Conservation (phyloP, 2,888 invertebrate species). For the Athalia rosae region DNA sequence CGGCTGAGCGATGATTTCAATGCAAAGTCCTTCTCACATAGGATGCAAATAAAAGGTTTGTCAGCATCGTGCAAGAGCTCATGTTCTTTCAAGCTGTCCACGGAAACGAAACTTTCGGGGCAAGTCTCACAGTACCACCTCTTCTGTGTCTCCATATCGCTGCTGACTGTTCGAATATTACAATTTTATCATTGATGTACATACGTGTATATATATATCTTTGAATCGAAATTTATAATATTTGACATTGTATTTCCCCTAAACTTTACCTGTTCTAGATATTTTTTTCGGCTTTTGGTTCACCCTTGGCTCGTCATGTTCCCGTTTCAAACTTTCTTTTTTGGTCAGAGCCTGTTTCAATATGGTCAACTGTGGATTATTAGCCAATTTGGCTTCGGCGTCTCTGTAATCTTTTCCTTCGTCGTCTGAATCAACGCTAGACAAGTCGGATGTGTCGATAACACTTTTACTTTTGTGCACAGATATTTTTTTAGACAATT, state of each 20-base stretch:
- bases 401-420: conserved; percentile 68
- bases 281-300: conserved; percentile 69
- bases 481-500: conserved; percentile 67
- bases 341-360: conserved; percentile 70
- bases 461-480: conserved; percentile 70
- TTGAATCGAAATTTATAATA: conserved; percentile 10
- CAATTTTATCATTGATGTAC: conserved; percentile 9
- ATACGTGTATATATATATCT: not conserved
- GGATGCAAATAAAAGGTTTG: conserved; percentile 74
- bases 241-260: not conserved
- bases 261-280: conserved; percentile 64
- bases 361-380: conserved; percentile 71
- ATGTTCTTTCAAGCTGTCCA: conserved; percentile 66
- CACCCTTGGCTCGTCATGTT: conserved; percentile 64
- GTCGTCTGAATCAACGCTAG: conserved; percentile 67
- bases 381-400: conserved; percentile 74
- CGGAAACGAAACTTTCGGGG: conserved; percentile 63
- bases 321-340: conserved; percentile 63
- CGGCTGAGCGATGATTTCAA: conserved; percentile 73
- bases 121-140: conserved; percentile 69
- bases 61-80: conserved; percentile 65
- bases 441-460: conserved; percentile 66
- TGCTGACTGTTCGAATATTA: conserved; percentile 49
- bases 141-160: conserved; percentile 60
- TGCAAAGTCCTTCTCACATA: conserved; percentile 75